These are phyloP conservation scores for Saccostrea cuccullata DNA, from an alignment of 1,140 invertebrate species.

Conservation along the genomic window DNA sequence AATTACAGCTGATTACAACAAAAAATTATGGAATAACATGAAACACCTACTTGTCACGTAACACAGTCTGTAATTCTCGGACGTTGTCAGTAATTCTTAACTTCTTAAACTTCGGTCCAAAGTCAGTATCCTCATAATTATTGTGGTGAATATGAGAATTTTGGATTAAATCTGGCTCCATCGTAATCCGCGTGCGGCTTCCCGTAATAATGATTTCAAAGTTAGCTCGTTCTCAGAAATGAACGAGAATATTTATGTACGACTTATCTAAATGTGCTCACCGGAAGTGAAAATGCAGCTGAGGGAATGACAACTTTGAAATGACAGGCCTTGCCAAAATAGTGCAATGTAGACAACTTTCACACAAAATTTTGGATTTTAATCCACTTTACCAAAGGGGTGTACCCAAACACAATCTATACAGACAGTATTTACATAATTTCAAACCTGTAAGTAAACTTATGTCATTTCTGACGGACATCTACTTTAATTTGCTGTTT, in stretches of 20 bases:
- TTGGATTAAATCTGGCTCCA: constrained; percentile 75
- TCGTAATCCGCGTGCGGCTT: constrained; percentile 32
- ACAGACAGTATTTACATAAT: not conserved
- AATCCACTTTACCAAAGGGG: not conserved
- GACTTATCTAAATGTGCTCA: not conserved
- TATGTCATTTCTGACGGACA: too few species aligned
- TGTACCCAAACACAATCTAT: not conserved
- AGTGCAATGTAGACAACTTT: constrained; percentile 5
- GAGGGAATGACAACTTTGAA: not conserved
- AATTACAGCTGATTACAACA: not conserved
- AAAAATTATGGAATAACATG: constrained; percentile 47
- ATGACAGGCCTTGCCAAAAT: constrained; percentile 8
- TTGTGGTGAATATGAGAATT: constrained; percentile 50
- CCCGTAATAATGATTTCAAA: not conserved
- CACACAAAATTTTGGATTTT: not conserved
- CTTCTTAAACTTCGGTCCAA: constrained; percentile 89
- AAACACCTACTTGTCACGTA: constrained; percentile 91
- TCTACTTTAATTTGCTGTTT: too few species aligned
- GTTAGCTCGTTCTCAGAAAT: not conserved
- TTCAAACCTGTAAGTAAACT: not conserved
- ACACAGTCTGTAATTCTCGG: constrained; percentile 95
- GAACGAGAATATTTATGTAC: not conserved
- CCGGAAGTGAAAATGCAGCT: not conserved
- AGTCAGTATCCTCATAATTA: constrained; percentile 81
- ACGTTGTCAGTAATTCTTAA: constrained; percentile 90